Conservation (phyloP, 2,888 invertebrate species). For the Mesorhabditis spiculigera region DNA sequence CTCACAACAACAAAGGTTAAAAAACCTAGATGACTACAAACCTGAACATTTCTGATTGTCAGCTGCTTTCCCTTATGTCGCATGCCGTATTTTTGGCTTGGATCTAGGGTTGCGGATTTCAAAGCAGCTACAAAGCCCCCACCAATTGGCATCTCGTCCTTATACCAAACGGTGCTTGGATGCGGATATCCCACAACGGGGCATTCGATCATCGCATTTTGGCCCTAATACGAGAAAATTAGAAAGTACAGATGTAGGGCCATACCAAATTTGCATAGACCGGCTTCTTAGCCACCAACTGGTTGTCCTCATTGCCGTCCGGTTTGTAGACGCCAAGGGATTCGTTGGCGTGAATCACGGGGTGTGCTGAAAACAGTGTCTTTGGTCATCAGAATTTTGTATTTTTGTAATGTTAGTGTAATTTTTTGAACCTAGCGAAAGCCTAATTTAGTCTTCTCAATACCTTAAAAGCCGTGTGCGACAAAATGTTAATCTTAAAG, state of each 20-base stretch:
- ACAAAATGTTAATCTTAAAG: too few relatives aligned
- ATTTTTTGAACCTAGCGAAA: neutral
- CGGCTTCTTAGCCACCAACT: constrained; percentile 10
- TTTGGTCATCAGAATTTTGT: neutral
- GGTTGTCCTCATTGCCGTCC: constrained; percentile 21
- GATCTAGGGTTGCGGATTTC: neutral
- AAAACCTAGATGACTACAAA: neutral
- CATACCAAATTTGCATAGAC: neutral
- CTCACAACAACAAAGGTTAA: too few relatives aligned
- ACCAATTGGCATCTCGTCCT: constrained; percentile 36
- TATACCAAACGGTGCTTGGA: constrained; percentile 44
- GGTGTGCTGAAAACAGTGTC: constrained; percentile 30
- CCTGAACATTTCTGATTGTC: constrained; percentile 21
- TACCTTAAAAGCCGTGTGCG: too few relatives aligned
- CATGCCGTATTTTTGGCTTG: neutral
- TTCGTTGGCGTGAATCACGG: constrained; percentile 42
- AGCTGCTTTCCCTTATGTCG: constrained; percentile 4
- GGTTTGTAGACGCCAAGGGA: constrained; percentile 27
- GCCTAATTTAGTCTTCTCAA: too few relatives aligned
- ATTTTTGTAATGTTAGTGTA: constrained; percentile 2
- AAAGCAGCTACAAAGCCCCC: neutral
- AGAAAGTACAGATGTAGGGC: neutral
- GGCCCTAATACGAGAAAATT: constrained; percentile 12
- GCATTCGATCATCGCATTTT: constrained; percentile 30
- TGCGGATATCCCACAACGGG: constrained; percentile 44